Evolutionary conservation across 2,113 vertebrate genomes (phyloP), one percentile per base, ranked within the genome.

Genomic region (Thalassoma bifasciatum): DNA sequence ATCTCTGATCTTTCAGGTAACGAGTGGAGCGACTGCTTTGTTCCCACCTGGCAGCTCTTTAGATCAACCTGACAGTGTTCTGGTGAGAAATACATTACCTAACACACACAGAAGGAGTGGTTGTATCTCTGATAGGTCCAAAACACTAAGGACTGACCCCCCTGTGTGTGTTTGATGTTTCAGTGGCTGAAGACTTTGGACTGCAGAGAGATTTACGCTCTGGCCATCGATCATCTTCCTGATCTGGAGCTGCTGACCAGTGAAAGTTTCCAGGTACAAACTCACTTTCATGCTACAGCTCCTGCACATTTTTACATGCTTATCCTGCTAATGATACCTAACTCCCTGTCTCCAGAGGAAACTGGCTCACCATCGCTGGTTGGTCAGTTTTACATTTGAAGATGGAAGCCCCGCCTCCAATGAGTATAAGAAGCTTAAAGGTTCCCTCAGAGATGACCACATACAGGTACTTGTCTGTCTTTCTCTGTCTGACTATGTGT

Each of bases 181-280:
- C 90, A 99, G 98, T 96, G 95, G 89, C 84, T 99, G 65, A 93
- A 91, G n/a, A 95, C 95, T 69, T 89, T 99, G 91, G 98, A 99
- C 89, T 92, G 95, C 61, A 96, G 86, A 92, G 97, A 99, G 89
- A 96, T 99, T 83, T 98, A 99, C 89, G 87, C 70, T 57, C 95
- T 96, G 91, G 94, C 97, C 84, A 93, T 99, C 79, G 75, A 92
- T 49, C 93, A 94, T 68, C 94, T 99, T 54, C 97, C 98, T 52
- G 96, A 96, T 61, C 94, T 98, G 84, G 94, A 97, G 79, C 89
- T 90, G 4, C 94, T 99, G 73, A 93, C 94, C 14, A 88, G 89
- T 56, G 88, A 91, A 65, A 93, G 87, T 38, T 92, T 99, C 81
- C 85, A 97, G 96, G 98, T 99, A 94, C 85, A 14, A 1, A 5